Conservation (phyloP, 2,888 invertebrate species). For the Tetranychus piercei region DNA sequence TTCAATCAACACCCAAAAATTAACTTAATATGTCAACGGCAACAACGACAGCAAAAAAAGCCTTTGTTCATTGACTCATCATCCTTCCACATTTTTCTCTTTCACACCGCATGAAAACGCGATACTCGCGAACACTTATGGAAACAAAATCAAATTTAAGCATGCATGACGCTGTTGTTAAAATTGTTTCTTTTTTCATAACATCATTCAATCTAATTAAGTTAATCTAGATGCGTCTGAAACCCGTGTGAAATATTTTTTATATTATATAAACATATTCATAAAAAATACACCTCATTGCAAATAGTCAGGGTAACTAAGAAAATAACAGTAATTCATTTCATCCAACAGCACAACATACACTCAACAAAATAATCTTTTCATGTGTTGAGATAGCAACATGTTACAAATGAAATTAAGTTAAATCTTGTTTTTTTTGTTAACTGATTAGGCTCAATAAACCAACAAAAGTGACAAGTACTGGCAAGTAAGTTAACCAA, state of each 20-base stretch:
- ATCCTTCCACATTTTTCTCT: constrained; percentile 1
- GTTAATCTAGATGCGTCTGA: not conserved
- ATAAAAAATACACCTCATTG: constrained; percentile 1
- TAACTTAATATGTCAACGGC: not conserved
- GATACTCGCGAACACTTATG: not conserved
- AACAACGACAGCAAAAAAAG: constrained; percentile 1
- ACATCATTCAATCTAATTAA: not conserved
- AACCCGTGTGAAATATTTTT: not conserved
- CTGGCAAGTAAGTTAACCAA: too few relatives aligned
- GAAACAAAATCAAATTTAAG: not conserved
- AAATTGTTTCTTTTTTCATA: not conserved
- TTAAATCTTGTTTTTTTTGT: too few relatives aligned
- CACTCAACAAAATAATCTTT: not conserved
- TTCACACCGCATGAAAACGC: not conserved
- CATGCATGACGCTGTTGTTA: not conserved
- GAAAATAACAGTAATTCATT: not conserved
- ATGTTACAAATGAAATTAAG: too few relatives aligned
- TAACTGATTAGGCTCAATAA: too few relatives aligned
- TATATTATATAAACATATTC: constrained; percentile 1
- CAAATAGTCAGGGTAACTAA: not conserved
- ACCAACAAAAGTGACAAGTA: too few relatives aligned
- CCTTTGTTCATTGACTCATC: not conserved
- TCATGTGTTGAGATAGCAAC: too few relatives aligned
- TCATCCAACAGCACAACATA: not conserved
- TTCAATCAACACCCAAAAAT: not conserved